A percentile compares a stretch with the other conserved stretches of the same genome.
Conservation (phyloP, 2,113 vertebrate genomes). For the Cepphus grylle region DNA sequence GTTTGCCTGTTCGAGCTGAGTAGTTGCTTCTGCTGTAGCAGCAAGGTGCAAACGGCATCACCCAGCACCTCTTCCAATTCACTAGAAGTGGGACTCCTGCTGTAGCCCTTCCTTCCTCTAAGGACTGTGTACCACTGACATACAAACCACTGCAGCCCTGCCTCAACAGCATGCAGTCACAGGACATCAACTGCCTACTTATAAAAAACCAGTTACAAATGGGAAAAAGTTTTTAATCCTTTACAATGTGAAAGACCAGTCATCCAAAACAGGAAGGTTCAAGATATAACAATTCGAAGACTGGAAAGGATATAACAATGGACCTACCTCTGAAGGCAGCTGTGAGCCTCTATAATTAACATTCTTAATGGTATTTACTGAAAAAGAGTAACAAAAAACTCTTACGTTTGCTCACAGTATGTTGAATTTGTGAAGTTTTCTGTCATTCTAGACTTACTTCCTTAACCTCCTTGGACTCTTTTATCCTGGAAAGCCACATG, state of each 20-base stretch:
- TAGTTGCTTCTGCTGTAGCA: neutral
- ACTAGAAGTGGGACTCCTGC: neutral
- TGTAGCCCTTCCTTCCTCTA: neutral
- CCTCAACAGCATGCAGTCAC: neutral
- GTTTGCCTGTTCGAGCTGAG: neutral
- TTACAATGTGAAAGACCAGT: neutral
- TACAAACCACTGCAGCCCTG: neutral
- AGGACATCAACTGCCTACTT: neutral
- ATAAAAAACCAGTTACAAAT: neutral
- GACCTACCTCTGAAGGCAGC: neutral
- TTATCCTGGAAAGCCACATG: neutral
- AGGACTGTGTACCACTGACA: neutral
- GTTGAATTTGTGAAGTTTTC: neutral
- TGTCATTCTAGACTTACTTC: neutral
- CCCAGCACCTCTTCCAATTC: neutral
- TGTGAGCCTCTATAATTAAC: neutral
- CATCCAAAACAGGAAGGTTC: neutral
- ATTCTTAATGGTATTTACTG: neutral
- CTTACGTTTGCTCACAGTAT: neutral
- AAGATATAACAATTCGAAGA: neutral
- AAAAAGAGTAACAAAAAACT: neutral
- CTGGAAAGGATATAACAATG: neutral
- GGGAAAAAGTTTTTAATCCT: neutral
- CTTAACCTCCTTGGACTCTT: neutral
- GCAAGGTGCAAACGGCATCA: neutral